Evolutionary conservation across 92 coral and sea anemone genomes (phyloP).

Genomic region (Epizoanthus rinbou): DNA sequence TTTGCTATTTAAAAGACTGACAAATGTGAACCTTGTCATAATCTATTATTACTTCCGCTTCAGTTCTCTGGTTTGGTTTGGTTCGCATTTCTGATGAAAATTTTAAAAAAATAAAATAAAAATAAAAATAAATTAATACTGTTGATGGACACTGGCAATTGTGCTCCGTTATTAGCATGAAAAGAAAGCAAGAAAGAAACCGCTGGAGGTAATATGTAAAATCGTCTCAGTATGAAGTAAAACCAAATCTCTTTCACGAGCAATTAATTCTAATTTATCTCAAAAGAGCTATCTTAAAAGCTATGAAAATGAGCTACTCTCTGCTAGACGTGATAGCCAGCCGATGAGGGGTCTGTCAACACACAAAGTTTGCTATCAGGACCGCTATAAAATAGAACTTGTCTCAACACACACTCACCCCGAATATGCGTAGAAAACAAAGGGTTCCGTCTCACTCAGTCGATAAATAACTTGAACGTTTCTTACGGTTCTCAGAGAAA

Average conservation of each 20-base stretch:
- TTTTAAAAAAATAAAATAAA: neutral
- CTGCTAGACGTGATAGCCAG: neutral
- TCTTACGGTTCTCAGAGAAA: neutral
- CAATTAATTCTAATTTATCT: neutral
- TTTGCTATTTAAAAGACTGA: neutral
- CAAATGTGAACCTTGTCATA: neutral
- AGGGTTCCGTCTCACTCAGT: neutral
- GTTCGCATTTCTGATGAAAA: neutral
- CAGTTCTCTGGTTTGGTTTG: neutral
- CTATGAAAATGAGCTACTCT: too few species aligned
- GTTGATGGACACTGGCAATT: neutral
- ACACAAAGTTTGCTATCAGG: neutral
- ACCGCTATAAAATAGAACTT: neutral
- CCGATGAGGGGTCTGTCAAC: neutral
- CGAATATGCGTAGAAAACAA: neutral
- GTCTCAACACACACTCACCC: neutral
- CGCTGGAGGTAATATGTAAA: slow-evolving; percentile 2
- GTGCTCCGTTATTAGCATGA: neutral
- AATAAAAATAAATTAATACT: neutral
- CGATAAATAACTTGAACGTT: neutral
- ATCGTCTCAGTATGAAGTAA: neutral
- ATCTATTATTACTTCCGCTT: neutral
- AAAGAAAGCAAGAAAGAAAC: neutral
- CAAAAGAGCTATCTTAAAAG: neutral
- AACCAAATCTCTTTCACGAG: neutral